Evolutionary conservation across 2,797 vertebrate genomes (phyloP), one percentile per base, ranked within the genome.

Genomic region (Coregonus ussuriensis): DNA sequence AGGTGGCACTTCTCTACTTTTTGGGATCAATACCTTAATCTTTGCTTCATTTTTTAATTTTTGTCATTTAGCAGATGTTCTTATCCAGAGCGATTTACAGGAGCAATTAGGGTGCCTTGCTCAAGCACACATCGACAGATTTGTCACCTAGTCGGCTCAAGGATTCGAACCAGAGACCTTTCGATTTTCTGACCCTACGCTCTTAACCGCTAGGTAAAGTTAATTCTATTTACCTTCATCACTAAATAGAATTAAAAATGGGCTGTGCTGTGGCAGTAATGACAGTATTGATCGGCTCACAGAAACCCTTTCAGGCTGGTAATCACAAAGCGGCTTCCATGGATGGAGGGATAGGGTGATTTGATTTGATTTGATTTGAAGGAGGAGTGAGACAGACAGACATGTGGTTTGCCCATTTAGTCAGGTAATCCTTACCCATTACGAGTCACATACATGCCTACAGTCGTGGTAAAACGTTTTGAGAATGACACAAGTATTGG

Each of bases 171-270:
- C 41, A 47, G 41, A 2, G 41, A 47, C 41, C 41, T 47, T 47
- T 47, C 41, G 9, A 47, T 47, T 47, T 47, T 11, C 1, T 47
- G 41, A 13, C 41, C 41, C 41, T 11, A 47, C 9, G 9, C 41
- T 47, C 9, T 47, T 47, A 47, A 47, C 9, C 41, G 11, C 9
- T 47, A 47, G 41, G 41, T 47, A 9, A 47, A 47, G 41, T 9
- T 47, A 47, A 47, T 47, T 47, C 41, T 47, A 47, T 47, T 47
- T 47, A 47, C 41, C 41, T 47, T 47, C 65, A 79, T 85, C 83
- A 86, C 87, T 85, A 90, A 91, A 93, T 90, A 89, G 85, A 93
- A 93, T 93, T 91, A 93, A 88, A 88, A 89, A 91, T 88, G 89
- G 59, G 21, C 59, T 63, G 21, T 4, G 91, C 90, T 90, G 89